Evolutionary conservation across 2,888 invertebrate genomes (phyloP).

Genomic region (Idaea straminata): DNA sequence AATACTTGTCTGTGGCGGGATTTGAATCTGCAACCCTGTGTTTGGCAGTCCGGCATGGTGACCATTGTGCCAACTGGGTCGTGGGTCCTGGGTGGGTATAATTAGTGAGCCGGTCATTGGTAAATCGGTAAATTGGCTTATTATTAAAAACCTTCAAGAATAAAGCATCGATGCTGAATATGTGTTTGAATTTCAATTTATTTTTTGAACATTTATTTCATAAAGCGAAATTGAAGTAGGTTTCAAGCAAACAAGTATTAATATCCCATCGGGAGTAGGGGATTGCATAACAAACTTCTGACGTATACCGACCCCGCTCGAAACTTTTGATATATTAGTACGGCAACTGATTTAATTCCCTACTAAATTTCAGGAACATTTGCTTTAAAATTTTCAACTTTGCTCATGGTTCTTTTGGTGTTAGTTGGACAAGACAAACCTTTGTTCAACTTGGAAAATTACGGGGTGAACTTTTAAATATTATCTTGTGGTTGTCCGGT

Average conservation of each 20-base stretch:
- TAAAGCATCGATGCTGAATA: no score
- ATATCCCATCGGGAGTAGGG: conserved; percentile 19
- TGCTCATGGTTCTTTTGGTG: conserved; percentile 4
- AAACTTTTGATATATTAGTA: conserved; percentile 22
- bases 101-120: no score
- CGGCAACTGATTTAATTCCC: conserved; percentile 4
- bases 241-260: conserved; percentile 23
- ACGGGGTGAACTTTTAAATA: not conserved
- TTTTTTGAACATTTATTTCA: not conserved
- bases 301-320: conserved; percentile 19
- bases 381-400: conserved; percentile 5
- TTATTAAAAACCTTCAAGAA: no score
- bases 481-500: not conserved
- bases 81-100: no score
- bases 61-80: no score
- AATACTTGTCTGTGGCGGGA: no score
- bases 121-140: no score
- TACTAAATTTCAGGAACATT: not conserved
- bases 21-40: no score
- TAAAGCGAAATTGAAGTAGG: conserved; percentile 2
- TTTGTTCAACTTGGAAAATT: not conserved
- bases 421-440: conserved; percentile 17
- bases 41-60: no score
- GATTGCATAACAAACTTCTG: conserved; percentile 23
- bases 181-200: no score